Conservation (phyloP, 1,140 invertebrate genomes). For the Drosophila erecta region DNA sequence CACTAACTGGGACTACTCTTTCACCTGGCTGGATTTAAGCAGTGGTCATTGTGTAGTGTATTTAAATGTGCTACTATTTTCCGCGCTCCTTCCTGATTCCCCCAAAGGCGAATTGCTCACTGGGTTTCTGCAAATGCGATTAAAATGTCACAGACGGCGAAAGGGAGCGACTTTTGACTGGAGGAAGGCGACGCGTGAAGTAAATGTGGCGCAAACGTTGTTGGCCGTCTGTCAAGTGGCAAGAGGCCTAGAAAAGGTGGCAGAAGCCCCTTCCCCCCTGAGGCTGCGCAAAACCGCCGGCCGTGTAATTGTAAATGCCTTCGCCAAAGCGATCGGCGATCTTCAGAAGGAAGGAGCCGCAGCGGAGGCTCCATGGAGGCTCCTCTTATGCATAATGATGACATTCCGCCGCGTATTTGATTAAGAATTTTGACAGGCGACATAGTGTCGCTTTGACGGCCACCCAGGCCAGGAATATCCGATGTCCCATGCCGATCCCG, state of each 20-base stretch:
- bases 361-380: slow-evolving; percentile 27
- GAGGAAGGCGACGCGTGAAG: slow-evolving; percentile 76
- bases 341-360: slow-evolving; percentile 40
- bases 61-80: slow-evolving; percentile 1
- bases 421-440: slow-evolving; percentile 84
- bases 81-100: neutral
- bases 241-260: slow-evolving; percentile 42
- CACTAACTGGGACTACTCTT: neutral
- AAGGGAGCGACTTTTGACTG: slow-evolving; percentile 36
- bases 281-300: neutral
- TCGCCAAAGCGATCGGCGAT: slow-evolving; percentile 52
- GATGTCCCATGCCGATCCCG: slow-evolving; percentile 43
- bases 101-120: slow-evolving; percentile 72
- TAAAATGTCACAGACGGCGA: slow-evolving; percentile 77
- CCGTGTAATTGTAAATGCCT: slow-evolving; percentile 72
- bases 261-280: neutral
- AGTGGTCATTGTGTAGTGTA: neutral
- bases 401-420: slow-evolving; percentile 82
- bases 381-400: slow-evolving; percentile 78
- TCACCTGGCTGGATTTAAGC: too few relatives aligned
- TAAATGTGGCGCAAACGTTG: slow-evolving; percentile 81
- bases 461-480: slow-evolving; percentile 79
- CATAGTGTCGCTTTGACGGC: slow-evolving; percentile 82
- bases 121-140: slow-evolving; percentile 84
- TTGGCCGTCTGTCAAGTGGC: slow-evolving; percentile 75